Base-by-base conservation (phyloP, 2,113 vertebrate genomes). In the Todiramphus chloris region DNA sequence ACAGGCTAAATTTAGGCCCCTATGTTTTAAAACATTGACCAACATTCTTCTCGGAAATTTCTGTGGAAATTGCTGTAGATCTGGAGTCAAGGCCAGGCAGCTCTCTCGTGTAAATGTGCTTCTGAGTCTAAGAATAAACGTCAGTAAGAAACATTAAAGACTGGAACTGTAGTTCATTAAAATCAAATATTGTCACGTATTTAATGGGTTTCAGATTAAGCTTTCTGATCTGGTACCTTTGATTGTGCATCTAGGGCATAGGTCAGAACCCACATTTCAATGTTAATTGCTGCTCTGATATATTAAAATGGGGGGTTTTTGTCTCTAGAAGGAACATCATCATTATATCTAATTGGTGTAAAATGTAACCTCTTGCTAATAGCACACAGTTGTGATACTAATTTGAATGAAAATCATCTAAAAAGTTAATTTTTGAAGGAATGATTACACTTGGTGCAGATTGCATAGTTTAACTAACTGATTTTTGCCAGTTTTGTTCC, bases 1-100 rank as follows among this genome's bases (percentile, higher is more conserved):
- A 84, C 58, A 91, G 62, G 87, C 93, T 96, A 96, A 93, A 96
- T 95, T 96, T 96, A 96, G 86, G 62, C 30, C 43, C 43, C 41
- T 39, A 4, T 89, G 78, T 90, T 95, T 96, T 96, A 87, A 94
- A 96, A 95, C 66, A 82, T 41, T 72, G 74, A 69, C 69, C 82
- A 90, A 92, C 73, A 76, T 82, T 95, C 85, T 93, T 92, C 75
- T 78, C 28, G 84, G 79, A 96, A 89, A 79, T 87, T 91, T 95
- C 94, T 46, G 39, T 93, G 80, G 77, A 95, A 96, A 84, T 79
- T 78, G 73, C 56, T 89, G 64, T 75, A 87, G 90, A 94, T 53
- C 69, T 87, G 58, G 77, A 96, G 86, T 81, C 77, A 79, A 84
- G 66, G 80, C 73, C 83, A 93, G 95, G 75, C 37, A 73, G 30